phyloP scores from a whole-genome alignment of 2,888 invertebrate species.

The Iphiclides podalirius region DNA sequence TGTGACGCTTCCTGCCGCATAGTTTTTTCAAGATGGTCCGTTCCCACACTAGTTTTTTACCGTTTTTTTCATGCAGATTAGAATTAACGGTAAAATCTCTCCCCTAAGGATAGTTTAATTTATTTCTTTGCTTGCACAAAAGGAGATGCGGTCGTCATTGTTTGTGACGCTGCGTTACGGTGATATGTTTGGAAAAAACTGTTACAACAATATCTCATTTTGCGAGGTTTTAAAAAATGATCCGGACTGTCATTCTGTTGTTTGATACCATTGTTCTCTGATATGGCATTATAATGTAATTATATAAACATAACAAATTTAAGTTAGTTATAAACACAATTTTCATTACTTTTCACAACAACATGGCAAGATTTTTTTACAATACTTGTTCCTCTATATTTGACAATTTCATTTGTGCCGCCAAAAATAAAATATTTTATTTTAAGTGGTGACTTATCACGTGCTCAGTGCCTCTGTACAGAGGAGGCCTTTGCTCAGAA shows the following conservation, averaged over 20 bases:
- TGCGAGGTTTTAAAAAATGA: conserved; percentile 13
- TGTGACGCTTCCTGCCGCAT: conserved; percentile 62
- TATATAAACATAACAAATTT: no score
- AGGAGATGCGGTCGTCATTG: conserved; percentile 68
- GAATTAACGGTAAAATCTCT: conserved; percentile 74
- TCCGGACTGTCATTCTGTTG: background rate
- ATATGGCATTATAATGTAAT: no score
- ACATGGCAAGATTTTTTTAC: no score
- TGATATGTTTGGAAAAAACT: conserved; percentile 41
- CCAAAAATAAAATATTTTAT: no score
- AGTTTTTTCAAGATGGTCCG: conserved; percentile 54
- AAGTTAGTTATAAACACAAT: no score
- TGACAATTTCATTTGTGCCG: no score
- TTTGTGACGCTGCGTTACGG: conserved; percentile 50
- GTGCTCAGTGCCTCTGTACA: no score
- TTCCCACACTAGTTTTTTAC: conserved; percentile 73
- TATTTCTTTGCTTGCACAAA: conserved; percentile 68
- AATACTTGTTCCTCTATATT: no score
- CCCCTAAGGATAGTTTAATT: conserved; percentile 77
- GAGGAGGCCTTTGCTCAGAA: no score
- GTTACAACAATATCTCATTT: conserved; percentile 12
- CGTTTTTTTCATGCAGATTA: conserved; percentile 65
- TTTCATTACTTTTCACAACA: no score
- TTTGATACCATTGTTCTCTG: no score
- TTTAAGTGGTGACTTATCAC: no score